Base-by-base conservation (phyloP, 2,888 invertebrate species). In the Charanyca ferruginea region DNA sequence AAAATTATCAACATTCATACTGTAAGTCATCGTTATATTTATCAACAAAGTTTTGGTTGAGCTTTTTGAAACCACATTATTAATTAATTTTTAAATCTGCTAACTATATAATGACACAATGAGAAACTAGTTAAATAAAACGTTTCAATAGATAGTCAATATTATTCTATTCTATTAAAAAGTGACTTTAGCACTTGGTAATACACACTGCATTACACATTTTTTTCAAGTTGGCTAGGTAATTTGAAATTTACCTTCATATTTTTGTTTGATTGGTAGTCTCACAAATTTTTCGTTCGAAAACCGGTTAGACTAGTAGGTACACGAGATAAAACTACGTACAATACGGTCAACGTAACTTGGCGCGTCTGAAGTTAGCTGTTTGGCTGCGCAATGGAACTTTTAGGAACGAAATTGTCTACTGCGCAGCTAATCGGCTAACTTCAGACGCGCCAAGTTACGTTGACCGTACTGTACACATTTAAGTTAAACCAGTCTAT, bases 1-100 rank as follows among this genome's bases (percentile, higher is more conserved):
- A 80, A 77, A 80, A 79, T 60, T 45, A 80, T 69, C 68, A 48
- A 69, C 74, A 79, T 73, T 66, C 78, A 69, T 67, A 45, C 81
- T 55, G 54, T 32, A 18, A 69, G 49, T 35, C 45, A 65, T 70
- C 65, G 62, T 68, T 48, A 67, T 66, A 70, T 60, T 60, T 54
- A 80, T 67, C 77, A 68, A 77, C 16, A 55, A 54, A 38, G 8
- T 69, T 41, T 58, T 62, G 11, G 23, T 58, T 52, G 52, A 61
- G 32, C 35, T 55, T 67, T 23, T 18, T 51, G 25, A 44, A 67
- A 38, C 57, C 35, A 53, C 8, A 57, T 57, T 3, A n/a, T 38
- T 52, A 6, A 42, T n/a, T 48, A 44, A 42, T 20, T 72, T 53
- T 25, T 22, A 23, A 44, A 9, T 64, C n/a, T 13, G 8, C 48